Evolutionary conservation across 2,888 invertebrate genomes (phyloP).

Genomic region (Apamea anceps): DNA sequence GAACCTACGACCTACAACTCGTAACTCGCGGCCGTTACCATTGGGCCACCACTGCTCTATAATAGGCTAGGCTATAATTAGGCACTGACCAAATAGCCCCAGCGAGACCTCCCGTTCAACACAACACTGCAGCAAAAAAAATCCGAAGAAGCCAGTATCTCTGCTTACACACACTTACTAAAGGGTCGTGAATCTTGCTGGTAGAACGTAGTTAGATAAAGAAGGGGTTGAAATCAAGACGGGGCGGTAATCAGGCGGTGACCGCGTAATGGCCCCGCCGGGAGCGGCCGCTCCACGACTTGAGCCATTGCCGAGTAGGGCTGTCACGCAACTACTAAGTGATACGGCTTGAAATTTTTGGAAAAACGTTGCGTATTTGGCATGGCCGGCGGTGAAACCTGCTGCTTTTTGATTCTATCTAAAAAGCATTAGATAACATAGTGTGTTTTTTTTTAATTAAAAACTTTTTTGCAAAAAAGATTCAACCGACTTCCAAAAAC

Average conservation of each 20-base stretch:
- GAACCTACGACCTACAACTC: no score
- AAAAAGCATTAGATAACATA: no score
- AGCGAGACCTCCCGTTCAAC: neutral
- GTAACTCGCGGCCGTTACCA: no score
- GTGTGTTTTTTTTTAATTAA: no score
- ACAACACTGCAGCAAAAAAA: slow-evolving; percentile 10
- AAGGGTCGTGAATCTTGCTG: slow-evolving; percentile 49
- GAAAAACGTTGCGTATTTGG: neutral
- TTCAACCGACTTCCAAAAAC: no score
- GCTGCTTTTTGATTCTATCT: neutral
- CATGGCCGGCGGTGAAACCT: neutral
- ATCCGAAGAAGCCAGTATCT: neutral
- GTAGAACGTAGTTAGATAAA: slow-evolving; percentile 66
- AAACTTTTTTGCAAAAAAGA: no score
- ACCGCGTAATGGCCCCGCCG: slow-evolving; percentile 89
- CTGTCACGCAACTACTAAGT: slow-evolving; percentile 68
- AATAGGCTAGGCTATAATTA: neutral
- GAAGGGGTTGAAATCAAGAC: slow-evolving; percentile 89
- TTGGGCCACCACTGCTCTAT: no score
- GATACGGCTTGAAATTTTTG: neutral
- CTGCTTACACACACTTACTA: slow-evolving; percentile 48
- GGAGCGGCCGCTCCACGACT: slow-evolving; percentile 81
- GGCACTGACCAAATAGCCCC: neutral
- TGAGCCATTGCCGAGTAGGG: slow-evolving; percentile 80
- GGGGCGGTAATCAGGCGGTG: slow-evolving; percentile 89